These are phyloP conservation scores for Tragulus kanchil DNA, from an alignment of 2,113 vertebrate genomes.

Conservation along the genomic window DNA sequence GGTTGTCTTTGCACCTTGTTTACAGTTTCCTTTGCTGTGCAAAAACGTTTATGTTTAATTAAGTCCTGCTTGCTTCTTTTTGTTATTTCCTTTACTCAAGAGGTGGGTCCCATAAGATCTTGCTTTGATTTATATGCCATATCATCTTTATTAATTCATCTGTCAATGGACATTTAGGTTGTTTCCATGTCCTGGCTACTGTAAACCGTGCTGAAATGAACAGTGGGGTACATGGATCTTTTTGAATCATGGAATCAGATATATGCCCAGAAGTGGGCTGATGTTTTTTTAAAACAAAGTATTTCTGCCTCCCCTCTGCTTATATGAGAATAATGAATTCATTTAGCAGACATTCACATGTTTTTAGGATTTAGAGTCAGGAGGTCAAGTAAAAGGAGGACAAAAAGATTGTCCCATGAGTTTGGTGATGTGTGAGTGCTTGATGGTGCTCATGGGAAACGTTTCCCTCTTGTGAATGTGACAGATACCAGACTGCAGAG, in stretches of 20 bases:
- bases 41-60: too few species aligned
- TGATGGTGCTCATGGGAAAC: not conserved
- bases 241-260: not conserved
- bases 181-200: not conserved
- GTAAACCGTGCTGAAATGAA: not conserved
- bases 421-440: not conserved
- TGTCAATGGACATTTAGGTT: not conserved
- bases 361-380: conserved; percentile 28
- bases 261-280: not conserved
- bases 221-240: not conserved
- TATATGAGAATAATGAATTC: not conserved
- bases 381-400: not conserved
- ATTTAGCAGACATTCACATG: not conserved
- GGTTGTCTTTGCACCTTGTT: too few species aligned
- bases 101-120: too few species aligned
- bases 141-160: not conserved
- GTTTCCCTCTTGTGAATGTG: not conserved
- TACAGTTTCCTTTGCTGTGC: too few species aligned
- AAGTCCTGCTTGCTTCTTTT: too few species aligned
- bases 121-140: not conserved
- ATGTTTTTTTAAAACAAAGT: not conserved
- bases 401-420: not conserved
- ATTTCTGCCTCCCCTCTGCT: too few species aligned
- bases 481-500: not conserved
- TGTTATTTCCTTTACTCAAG: too few species aligned